phyloP scores from a whole-genome alignment of 2,113 vertebrate species.

The Perccottus glenii region DNA sequence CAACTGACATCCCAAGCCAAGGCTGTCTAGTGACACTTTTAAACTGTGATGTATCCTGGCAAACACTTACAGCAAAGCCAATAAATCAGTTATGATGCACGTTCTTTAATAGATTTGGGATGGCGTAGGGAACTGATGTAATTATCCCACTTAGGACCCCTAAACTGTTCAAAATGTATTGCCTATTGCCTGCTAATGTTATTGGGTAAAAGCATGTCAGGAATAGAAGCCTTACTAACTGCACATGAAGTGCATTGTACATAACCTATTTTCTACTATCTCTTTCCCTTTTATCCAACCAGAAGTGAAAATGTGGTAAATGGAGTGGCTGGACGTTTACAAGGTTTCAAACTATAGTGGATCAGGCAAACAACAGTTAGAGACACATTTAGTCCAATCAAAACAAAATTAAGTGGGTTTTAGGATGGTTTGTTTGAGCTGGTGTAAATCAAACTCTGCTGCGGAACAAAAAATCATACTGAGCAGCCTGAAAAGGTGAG shows the following conservation, averaged over 20 bases:
- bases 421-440: too few relatives aligned
- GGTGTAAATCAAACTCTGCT: too few relatives aligned
- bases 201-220: neutral
- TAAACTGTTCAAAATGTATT: slow-evolving; percentile 15
- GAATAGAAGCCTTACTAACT: neutral
- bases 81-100: slow-evolving; percentile 44
- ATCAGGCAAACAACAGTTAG: too few relatives aligned
- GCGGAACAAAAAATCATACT: too few relatives aligned
- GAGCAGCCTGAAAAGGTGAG: too few relatives aligned
- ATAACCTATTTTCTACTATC: neutral
- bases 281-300: too few relatives aligned
- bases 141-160: slow-evolving; percentile 11
- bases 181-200: neutral
- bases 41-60: slow-evolving; percentile 44
- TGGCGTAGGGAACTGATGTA: slow-evolving; percentile 22
- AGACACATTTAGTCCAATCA: too few relatives aligned
- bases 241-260: neutral
- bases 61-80: slow-evolving; percentile 29
- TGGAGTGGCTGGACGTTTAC: too few relatives aligned
- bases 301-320: too few relatives aligned
- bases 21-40: slow-evolving; percentile 45
- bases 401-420: too few relatives aligned
- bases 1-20: slow-evolving; percentile 38
- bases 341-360: too few relatives aligned
- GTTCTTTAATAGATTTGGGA: slow-evolving; percentile 28